Evolutionary conservation across 2,888 invertebrate genomes (phyloP).

Genomic region (Dioctria rufipes): DNA sequence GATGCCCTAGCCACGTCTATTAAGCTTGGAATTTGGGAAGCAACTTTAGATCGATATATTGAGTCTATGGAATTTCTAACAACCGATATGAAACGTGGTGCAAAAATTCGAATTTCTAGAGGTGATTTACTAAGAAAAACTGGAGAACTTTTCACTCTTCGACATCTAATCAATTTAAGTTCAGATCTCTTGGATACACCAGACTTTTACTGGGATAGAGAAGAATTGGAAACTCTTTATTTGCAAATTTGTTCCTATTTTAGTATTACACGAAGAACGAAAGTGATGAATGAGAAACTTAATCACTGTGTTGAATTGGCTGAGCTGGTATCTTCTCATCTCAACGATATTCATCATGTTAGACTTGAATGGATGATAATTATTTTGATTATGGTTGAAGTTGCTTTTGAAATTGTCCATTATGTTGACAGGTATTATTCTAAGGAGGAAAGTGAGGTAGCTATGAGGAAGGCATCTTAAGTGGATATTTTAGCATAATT

Average conservation of each 20-base stretch:
- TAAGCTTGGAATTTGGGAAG: slow-evolving; percentile 95
- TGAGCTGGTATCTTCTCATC: slow-evolving; percentile 88
- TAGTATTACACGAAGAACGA: slow-evolving; percentile 86
- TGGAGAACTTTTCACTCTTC: slow-evolving; percentile 90
- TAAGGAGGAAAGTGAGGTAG: neutral
- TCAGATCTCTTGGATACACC: slow-evolving; percentile 96
- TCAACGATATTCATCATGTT: slow-evolving; percentile 93
- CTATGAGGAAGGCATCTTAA: no score
- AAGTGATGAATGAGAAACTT: slow-evolving; percentile 96
- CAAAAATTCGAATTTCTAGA: slow-evolving; percentile 76
- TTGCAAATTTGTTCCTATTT: slow-evolving; percentile 87
- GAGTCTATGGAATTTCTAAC: slow-evolving; percentile 87
- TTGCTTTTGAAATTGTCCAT: slow-evolving; percentile 87
- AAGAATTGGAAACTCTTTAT: slow-evolving; percentile 89
- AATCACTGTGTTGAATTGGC: slow-evolving; percentile 95
- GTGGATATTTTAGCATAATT: no score
- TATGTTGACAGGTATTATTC: slow-evolving; percentile 77
- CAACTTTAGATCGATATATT: slow-evolving; percentile 85
- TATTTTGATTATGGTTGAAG: slow-evolving; percentile 94
- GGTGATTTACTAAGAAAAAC: slow-evolving; percentile 80
- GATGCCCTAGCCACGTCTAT: slow-evolving; percentile 95
- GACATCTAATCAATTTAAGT: slow-evolving; percentile 92
- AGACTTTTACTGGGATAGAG: slow-evolving; percentile 98
- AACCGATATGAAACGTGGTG: slow-evolving; percentile 83
- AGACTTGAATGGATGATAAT: slow-evolving; percentile 99